Conservation (phyloP, 2,888 invertebrate species). For the Orthosia cruda region DNA sequence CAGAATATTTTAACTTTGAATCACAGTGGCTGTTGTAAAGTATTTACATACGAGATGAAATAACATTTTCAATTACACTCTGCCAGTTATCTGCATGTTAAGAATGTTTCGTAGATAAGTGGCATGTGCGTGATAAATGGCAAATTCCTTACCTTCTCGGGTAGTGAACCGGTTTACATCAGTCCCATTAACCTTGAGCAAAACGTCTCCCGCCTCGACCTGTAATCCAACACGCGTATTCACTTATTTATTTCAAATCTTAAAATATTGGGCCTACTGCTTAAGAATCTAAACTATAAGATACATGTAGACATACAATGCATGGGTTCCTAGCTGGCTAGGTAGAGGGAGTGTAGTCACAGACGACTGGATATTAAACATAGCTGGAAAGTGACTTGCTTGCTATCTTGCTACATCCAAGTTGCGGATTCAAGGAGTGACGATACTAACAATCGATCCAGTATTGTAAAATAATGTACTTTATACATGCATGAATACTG, state of each 20-base stretch:
- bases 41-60: conserved; percentile 70
- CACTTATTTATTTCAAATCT: conserved; percentile 72
- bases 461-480: conserved; percentile 54
- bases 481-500: conserved; percentile 40
- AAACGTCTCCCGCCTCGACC: conserved; percentile 98
- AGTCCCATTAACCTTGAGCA: conserved; percentile 98
- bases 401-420: conserved; percentile 28
- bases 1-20: conserved; percentile 53
- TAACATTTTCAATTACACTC: conserved; percentile 69
- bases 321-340: conserved; percentile 18
- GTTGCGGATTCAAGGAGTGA: conserved; percentile 45
- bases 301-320: conserved; percentile 9
- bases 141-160: conserved; percentile 95
- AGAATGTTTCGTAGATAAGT: conserved; percentile 78
- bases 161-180: conserved; percentile 98
- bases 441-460: conserved; percentile 52
- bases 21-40: conserved; percentile 75
- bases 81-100: conserved; percentile 72
- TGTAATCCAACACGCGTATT: conserved; percentile 90
- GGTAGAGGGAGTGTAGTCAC: conserved; percentile 24
- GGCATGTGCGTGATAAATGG: conserved; percentile 84
- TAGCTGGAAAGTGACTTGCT: conserved; percentile 41
- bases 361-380: conserved; percentile 36
- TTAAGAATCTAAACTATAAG: conserved; percentile 3
- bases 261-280: conserved; percentile 52